A percentile compares a stretch with the other conserved stretches of the same genome.
Evolutionary conservation across 2,113 vertebrate genomes (phyloP).

Genomic region (Aleadryas rufinucha): DNA sequence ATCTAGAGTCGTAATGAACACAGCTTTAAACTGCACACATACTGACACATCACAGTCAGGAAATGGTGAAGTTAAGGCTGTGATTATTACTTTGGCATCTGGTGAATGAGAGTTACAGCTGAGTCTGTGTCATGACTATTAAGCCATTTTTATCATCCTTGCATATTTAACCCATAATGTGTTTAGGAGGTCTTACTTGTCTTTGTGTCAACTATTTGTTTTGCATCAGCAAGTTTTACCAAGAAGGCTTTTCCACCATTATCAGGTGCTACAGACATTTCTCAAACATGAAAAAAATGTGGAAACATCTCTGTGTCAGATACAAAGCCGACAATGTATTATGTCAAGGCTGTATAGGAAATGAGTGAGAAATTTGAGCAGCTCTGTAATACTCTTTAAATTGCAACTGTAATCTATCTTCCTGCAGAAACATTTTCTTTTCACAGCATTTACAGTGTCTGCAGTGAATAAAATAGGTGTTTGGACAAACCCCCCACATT

Average conservation of each 20-base stretch:
- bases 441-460: not conserved
- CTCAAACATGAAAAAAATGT: not conserved
- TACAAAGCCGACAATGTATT: rapidly evolving
- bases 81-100: not conserved
- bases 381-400: not conserved
- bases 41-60: not conserved
- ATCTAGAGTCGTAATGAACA: not conserved
- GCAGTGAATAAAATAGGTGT: not conserved
- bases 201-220: not conserved
- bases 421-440: not conserved
- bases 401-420: not conserved
- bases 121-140: not conserved
- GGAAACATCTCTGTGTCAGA: not conserved
- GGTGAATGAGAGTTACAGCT: not conserved
- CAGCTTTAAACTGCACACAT: not conserved
- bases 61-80: not conserved
- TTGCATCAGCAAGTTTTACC: not conserved
- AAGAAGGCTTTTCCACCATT: not conserved
- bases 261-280: not conserved
- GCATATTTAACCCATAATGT: not conserved
- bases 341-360: not conserved
- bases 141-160: not conserved
- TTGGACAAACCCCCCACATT: not conserved
- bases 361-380: not conserved
- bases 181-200: not conserved